Evolutionary conservation across 2,888 invertebrate genomes (phyloP), one percentile per base, ranked within the genome.

Genomic region (Drosophila sordidapex): DNA sequence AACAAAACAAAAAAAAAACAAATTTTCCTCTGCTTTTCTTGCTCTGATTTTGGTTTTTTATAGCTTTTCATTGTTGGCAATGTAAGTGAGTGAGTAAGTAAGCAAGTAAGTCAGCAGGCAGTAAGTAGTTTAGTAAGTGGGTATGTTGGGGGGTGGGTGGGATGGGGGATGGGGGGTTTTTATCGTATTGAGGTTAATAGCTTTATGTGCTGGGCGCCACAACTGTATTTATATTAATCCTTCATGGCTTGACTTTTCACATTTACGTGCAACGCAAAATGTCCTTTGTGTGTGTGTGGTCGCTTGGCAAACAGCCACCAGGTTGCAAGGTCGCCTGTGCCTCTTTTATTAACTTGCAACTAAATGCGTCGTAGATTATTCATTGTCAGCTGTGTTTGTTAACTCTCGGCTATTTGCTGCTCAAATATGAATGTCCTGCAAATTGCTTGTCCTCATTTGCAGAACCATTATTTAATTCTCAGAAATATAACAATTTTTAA

Each of bases 141-240:
- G 27, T 4, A 58, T 40, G 65, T 25, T 25, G 56, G 53, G 49
- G 53, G 40, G 52, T 51, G 46, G 59, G 54, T 65, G 68, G 62
- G 40, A 10, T 27, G 18, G 29, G 29, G 29, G 29, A 0, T 7
- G 46, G 2, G 1, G 43, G 51, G 25, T 53, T 75, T 53, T 75
- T 33, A 51, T 36, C 27, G 40, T 38, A 56, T 69, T 69, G 46
- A 52, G 70, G 61, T 57, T 71, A 67, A 58, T 56, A 63, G 78
- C 74, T 69, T 73, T 63, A 43, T 46, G 46, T 31, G 25, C 48
- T 27, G 25, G n/a, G 53, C 51, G 38, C 59, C 56, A 57, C 60
- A 65, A 65, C 61, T 68, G 65, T 61, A 62, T 68, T 73, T 56
- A 62, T 77, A 56, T 62, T 69, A 77, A 77, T 65, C 56, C 69